These are phyloP conservation scores for Fissipunctia ypsillon DNA, from an alignment of 2,888 invertebrate genomes.

Conservation along the genomic window DNA sequence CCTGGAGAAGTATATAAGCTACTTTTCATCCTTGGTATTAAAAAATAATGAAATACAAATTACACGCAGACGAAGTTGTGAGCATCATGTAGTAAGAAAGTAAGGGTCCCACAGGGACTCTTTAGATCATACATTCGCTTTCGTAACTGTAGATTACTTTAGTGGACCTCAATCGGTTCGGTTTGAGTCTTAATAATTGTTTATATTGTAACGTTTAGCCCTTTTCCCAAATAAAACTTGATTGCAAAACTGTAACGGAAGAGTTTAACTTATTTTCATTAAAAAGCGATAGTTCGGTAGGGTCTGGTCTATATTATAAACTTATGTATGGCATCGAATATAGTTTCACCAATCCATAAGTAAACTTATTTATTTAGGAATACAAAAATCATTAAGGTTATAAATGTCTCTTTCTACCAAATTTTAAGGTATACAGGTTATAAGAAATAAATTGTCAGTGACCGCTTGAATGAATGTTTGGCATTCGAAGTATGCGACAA, in stretches of 20 bases:
- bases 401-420: constrained; percentile 12
- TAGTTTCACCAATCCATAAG: background rate
- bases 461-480: constrained; percentile 12
- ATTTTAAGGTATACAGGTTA: background rate
- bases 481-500: constrained; percentile 26
- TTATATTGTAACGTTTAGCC: background rate
- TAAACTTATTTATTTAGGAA: background rate
- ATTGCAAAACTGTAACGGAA: background rate
- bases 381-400: background rate
- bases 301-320: background rate
- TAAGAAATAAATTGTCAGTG: constrained; percentile 19
- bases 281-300: background rate
- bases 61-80: background rate
- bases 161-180: background rate
- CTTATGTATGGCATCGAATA: background rate
- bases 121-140: constrained; percentile 19
- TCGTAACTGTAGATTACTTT: constrained; percentile 18
- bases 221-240: background rate
- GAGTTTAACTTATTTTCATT: constrained; percentile 10
- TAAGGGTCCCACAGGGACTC: constrained; percentile 13
- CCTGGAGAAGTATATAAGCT: background rate
- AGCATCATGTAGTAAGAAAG: background rate
- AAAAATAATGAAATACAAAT: background rate
- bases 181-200: background rate
- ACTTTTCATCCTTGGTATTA: background rate